Percentiles rank a stretch among this genome's conserved stretches.
phyloP scores from a whole-genome alignment of 2,113 vertebrate species.

The Rattus rattus region DNA sequence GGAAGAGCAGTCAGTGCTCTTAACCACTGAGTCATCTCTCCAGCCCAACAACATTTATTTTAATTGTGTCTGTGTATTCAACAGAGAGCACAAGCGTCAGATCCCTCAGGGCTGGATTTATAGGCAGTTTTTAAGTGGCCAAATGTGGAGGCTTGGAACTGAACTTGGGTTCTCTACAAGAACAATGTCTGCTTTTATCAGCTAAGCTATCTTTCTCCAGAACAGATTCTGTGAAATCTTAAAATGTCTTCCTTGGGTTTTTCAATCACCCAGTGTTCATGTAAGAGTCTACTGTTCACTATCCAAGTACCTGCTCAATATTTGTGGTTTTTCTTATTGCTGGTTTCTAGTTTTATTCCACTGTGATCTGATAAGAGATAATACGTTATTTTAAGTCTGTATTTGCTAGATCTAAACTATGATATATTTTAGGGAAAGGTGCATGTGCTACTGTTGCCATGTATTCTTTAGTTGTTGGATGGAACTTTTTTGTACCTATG shows the following conservation, averaged over 20 bases:
- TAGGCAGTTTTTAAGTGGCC: neutral
- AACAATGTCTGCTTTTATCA: neutral
- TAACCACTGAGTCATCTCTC: no score
- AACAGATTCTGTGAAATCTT: neutral
- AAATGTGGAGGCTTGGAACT: neutral
- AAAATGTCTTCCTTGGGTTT: neutral
- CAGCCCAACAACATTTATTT: neutral
- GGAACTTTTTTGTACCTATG: neutral
- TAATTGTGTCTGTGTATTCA: neutral
- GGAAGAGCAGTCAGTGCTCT: no score
- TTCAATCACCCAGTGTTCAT: neutral
- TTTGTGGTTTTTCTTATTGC: neutral
- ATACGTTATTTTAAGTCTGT: neutral
- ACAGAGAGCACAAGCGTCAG: neutral
- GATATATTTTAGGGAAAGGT: neutral
- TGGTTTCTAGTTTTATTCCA: neutral
- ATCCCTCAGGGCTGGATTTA: neutral
- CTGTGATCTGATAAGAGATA: neutral
- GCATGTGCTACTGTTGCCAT: neutral
- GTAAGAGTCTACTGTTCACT: neutral
- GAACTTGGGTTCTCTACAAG: neutral
- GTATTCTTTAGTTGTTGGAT: neutral
- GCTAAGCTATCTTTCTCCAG: neutral
- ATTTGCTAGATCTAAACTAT: neutral
- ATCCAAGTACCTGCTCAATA: neutral